Conservation (phyloP, 2,888 invertebrate species). For the Chrysina gloriosa region DNA sequence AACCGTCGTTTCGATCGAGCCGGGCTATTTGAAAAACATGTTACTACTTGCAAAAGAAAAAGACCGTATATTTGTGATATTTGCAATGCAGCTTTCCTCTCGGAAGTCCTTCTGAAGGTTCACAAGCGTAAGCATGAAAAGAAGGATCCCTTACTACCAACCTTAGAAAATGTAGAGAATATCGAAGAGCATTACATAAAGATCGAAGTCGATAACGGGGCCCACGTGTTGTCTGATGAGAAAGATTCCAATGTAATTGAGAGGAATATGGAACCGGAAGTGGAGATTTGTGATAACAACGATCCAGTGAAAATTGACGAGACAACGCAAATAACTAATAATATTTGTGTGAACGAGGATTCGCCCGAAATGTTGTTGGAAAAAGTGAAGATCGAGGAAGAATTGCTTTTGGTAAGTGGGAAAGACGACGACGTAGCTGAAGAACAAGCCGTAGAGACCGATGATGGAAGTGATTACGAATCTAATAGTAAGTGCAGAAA, state of each 20-base stretch:
- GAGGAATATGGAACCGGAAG: constrained; percentile 15
- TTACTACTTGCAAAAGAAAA: constrained; percentile 63
- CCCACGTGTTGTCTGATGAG: constrained; percentile 49
- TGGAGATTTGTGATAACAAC: constrained; percentile 41
- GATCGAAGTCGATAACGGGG: constrained; percentile 53
- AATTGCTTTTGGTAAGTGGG: constrained; percentile 41
- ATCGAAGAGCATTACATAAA: constrained; percentile 63
- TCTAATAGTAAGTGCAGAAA: constrained; percentile 30
- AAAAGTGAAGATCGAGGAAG: constrained; percentile 44
- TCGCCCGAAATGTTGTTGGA: constrained; percentile 44
- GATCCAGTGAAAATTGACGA: constrained; percentile 43
- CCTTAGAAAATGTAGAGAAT: constrained; percentile 63
- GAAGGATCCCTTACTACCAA: constrained; percentile 58
- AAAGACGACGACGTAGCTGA: constrained; percentile 34
- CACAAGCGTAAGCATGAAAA: constrained; percentile 62
- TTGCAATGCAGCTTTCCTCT: constrained; percentile 64
- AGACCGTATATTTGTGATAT: constrained; percentile 64
- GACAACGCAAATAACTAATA: constrained; percentile 40
- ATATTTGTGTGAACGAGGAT: constrained; percentile 45
- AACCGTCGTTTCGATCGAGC: constrained; percentile 62
- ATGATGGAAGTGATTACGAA: constrained; percentile 33
- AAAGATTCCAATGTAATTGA: constrained; percentile 18
- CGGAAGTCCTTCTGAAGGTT: constrained; percentile 62
- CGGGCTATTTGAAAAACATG: constrained; percentile 62
- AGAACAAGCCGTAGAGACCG: constrained; percentile 17